Evolutionary conservation across 2,888 invertebrate species (phyloP), one percentile per base, ranked within the genome.

Genomic region (Amphiduros pacificus): DNA sequence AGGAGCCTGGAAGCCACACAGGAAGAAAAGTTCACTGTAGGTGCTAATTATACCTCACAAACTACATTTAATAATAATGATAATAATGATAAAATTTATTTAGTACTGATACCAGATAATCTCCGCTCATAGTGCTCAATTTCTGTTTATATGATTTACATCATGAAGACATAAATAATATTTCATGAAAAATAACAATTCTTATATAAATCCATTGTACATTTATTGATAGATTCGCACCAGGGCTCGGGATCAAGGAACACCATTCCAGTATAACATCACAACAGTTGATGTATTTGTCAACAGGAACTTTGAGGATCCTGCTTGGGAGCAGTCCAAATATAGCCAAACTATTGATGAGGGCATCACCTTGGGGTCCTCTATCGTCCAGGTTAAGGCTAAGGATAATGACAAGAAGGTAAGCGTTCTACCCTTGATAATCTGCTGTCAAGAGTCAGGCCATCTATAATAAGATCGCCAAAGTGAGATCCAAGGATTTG

Each of bases 201-300:
- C n/a, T n/a, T n/a, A n/a, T n/a, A n/a, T n/a, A n/a, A n/a, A 14
- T n/a, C 14, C 27, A n/a, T n/a, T n/a, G n/a, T n/a, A n/a, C n/a
- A n/a, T n/a, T n/a, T n/a, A n/a, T n/a, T n/a, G n/a, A 32, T 60
- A 73, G 64, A 68, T 94, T 17, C 87, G 86, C 73, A 86, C 93
- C 1, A 86, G 88, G 71, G 95, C 93, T 0, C 86, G 88, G 0
- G 96, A 96, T 84, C 89, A 89, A 68, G 96, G 95, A 0, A 91
- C 92, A 22, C 78, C 78, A n/a, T 56, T 62, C 22, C 61, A 71
- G 28, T 64, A 53, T 27, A 71, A 68, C 22, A 68, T 65, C 29
- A 66, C 66, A 27, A 63, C 68, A 22, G 74, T 77, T 1, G 64
- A 56, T 0, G 67, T 80, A 3, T 56, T 44, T 51, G 73, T 80